A percentile compares a stretch with the other conserved stretches of the same genome.
Evolutionary conservation across 2,888 invertebrate species (phyloP).

Genomic region (Oscheius onirici): DNA sequence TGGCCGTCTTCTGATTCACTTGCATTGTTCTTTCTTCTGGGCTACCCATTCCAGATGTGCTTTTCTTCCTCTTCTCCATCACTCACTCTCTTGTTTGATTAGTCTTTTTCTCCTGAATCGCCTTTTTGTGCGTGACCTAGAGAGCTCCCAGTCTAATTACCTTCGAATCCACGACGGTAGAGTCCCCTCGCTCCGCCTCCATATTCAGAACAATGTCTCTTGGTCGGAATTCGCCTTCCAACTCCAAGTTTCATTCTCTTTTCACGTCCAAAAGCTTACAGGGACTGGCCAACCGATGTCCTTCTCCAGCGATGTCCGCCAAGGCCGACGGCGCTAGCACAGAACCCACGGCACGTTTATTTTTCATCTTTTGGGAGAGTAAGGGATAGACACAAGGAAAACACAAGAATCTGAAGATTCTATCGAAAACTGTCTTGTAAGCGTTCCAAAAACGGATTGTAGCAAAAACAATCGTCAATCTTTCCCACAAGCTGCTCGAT

Average conservation of each 20-base stretch:
- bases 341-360: constrained; percentile 5
- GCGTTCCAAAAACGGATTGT: too few species aligned
- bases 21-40: too few species aligned
- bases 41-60: too few species aligned
- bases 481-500: neutral
- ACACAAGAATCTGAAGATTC: too few species aligned
- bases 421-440: too few species aligned
- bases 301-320: constrained; percentile 27
- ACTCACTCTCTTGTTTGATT: too few species aligned
- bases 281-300: constrained; percentile 30
- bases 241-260: neutral
- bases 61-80: too few species aligned
- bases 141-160: neutral
- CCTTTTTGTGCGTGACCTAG: neutral
- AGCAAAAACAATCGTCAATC: too few species aligned
- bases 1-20: too few species aligned
- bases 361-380: neutral
- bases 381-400: neutral
- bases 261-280: constrained; percentile 2
- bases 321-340: constrained; percentile 27
- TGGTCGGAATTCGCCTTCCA: neutral
- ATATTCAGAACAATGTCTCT: constrained; percentile 11
- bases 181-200: constrained; percentile 6
- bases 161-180: too few species aligned
- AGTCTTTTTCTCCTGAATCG: too few species aligned